Evolutionary conservation across 64 coral and sea anemone species (phyloP), one percentile per base, ranked within the genome.

Genomic region (Dendronephthya gigantea): DNA sequence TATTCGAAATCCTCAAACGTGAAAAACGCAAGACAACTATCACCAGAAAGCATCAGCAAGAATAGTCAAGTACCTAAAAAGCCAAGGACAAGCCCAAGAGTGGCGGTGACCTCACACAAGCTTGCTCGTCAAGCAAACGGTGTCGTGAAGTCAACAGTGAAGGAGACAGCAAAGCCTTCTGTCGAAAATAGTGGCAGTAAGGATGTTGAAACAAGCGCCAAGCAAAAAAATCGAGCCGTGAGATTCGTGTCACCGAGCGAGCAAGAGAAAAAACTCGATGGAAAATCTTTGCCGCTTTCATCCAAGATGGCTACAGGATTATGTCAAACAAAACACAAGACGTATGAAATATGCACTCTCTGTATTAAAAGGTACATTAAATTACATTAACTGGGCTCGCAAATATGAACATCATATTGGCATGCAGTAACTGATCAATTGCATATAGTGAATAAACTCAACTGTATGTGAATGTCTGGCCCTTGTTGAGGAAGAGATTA

Each of bases 331-430:
- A 89, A 88, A 39, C 91, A 92, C 39, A 84, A 83, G 28, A 83
- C 83, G 15, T 47, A 85, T 48, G 91, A 93, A 35, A 83, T 93
- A 14, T 93, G 91, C 82, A 87, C 83, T 25, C 49, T 84, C 51
- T 93, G 91, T 76, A 89, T 93, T 83, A 89, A 75, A 41, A 93
- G 91, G 91, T 93, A 87, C 28, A 45, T 4, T 45, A 29, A n/a
- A 15, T 62, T 27, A 22, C 55, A 16, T 52, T 22, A n/a, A 62
- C 25, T n/a, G n/a, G n/a, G n/a, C 55, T 62, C 25, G 4, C 19
- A 62, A 62, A 45, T 45, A 45, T 45, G 41, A 45, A 45, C 41
- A 45, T 45, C 41, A 6, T 6, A 6, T 45, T 11, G 41, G 41
- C 41, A 6, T 45, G 41, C n/a, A n/a, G n/a, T 45, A 11, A 45